Evolutionary conservation across 2,797 vertebrate species (phyloP).

Genomic region (Lutjanus campechanus): DNA sequence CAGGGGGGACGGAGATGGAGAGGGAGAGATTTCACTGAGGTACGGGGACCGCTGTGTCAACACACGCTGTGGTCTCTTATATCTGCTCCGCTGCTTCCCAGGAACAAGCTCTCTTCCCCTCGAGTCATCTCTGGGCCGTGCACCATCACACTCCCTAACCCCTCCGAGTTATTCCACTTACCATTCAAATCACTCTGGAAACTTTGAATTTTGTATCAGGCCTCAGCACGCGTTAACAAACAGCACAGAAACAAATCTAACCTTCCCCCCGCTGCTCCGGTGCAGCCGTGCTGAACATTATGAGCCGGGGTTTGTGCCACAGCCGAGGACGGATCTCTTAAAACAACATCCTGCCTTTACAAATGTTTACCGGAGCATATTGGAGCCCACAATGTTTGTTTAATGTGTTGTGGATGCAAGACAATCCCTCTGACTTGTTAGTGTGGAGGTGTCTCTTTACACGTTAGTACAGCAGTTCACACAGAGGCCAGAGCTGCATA

Average conservation of each 20-base stretch:
- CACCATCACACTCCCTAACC: slow-evolving; percentile 4
- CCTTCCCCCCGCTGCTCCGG: not conserved
- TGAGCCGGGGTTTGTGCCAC: not conserved
- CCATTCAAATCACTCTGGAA: slow-evolving; percentile 24
- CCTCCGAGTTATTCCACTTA: not conserved
- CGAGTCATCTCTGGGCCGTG: slow-evolving; percentile 17
- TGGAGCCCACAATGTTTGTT: not conserved
- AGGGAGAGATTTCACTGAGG: slow-evolving; percentile 3
- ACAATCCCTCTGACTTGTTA: not conserved
- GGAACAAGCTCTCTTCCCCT: slow-evolving; percentile 37
- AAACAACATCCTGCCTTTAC: slow-evolving; percentile 2
- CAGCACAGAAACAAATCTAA: not conserved
- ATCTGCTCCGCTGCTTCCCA: slow-evolving; percentile 39
- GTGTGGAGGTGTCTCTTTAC: not conserved
- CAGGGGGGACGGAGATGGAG: slow-evolving; percentile 14
- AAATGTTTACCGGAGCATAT: not conserved
- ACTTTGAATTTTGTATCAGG: slow-evolving; percentile 1
- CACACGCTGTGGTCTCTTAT: slow-evolving; percentile 18
- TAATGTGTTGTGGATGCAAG: not conserved
- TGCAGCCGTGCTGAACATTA: not conserved
- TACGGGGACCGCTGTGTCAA: slow-evolving; percentile 19
- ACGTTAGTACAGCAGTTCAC: slow-evolving; percentile 4
- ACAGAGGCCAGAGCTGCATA: slow-evolving; percentile 13
- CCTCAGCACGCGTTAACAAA: not conserved
- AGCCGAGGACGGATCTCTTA: not conserved